These are phyloP conservation scores for Sisor rabdophorus DNA, from an alignment of 2,113 vertebrate genomes.

Conservation along the genomic window DNA sequence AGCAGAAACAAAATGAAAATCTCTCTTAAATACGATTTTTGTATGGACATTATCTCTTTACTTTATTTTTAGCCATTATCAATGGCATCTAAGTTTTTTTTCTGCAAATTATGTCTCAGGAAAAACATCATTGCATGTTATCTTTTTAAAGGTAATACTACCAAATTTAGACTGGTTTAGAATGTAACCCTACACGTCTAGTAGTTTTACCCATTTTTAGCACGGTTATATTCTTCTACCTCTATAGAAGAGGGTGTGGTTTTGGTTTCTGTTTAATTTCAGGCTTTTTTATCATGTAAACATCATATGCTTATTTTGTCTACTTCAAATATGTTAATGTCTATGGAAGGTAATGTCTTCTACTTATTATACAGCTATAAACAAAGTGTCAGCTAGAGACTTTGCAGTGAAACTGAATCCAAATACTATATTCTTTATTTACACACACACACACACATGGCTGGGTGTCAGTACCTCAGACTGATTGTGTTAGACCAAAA, in stretches of 20 bases:
- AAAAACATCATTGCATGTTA: neutral
- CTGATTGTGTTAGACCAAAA: slow-evolving; percentile 61
- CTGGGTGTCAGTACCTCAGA: slow-evolving; percentile 47
- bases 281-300: slow-evolving; percentile 34
- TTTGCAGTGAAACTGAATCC: slow-evolving; percentile 39
- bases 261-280: slow-evolving; percentile 27
- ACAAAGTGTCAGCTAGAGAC: slow-evolving; percentile 44
- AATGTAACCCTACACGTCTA: neutral
- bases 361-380: slow-evolving; percentile 42
- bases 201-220: slow-evolving; percentile 2
- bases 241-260: neutral
- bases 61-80: slow-evolving; percentile 6
- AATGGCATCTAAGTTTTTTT: slow-evolving; percentile 1
- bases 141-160: slow-evolving; percentile 14
- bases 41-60: neutral
- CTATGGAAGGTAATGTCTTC: slow-evolving; percentile 41
- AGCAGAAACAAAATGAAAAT: slow-evolving; percentile 3
- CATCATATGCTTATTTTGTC: neutral
- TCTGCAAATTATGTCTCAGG: neutral
- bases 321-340: neutral
- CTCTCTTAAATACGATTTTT: neutral
- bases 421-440: slow-evolving; percentile 47
- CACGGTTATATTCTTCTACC: slow-evolving; percentile 4
- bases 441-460: slow-evolving; percentile 23
- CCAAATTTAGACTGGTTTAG: neutral